Evolutionary conservation across 2,888 invertebrate genomes (phyloP), one percentile per base, ranked within the genome.

Genomic region (Listrodromus nycthemerus): DNA sequence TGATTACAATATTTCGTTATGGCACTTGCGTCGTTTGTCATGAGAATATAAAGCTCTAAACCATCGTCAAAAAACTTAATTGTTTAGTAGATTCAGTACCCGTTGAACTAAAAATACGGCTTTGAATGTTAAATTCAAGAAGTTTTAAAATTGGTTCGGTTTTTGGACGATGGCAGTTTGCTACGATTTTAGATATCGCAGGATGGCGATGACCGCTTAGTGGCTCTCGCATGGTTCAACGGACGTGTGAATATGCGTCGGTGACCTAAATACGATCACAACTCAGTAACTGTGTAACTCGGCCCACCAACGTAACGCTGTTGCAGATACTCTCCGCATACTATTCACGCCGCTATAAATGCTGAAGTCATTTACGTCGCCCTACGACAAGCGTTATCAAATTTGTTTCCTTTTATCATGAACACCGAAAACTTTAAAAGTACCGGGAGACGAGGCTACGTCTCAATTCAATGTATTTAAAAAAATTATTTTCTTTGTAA

Each of bases 231-330:
- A 77, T 77, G 84, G 85, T 86, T 86, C 83, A 85, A 86, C 79
- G 83, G 50, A 85, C 86, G 80, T 61, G 73, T 52, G 80, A 75
- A 75, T 78, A 82, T 85, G 80, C 82, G 80, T 67, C 75, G 78
- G 48, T 85, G 87, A 87, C 86, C 87, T 78, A 84, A 87, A 87
- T 87, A 85, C 85, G 84, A 79, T 85, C 79, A 86, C 82, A 84
- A 77, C 86, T 80, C 77, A 63, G 84, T 83, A 82, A 82, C 84
- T 84, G 83, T 84, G 82, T 75, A 79, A 73, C 80, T 79, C 66
- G 21, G 30, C 69, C 27, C 48, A 33, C 52, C 52, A 61, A 61
- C 27, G 58, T 27, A 45, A 55, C 16, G 74, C 63, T 58, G 74
- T 30, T 41, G 24, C 66, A 45, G 50, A 50, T 55, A 55, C 24